These are phyloP conservation scores for Ridgeia piscesae DNA, from an alignment of 1,140 invertebrate genomes.

Conservation along the genomic window DNA sequence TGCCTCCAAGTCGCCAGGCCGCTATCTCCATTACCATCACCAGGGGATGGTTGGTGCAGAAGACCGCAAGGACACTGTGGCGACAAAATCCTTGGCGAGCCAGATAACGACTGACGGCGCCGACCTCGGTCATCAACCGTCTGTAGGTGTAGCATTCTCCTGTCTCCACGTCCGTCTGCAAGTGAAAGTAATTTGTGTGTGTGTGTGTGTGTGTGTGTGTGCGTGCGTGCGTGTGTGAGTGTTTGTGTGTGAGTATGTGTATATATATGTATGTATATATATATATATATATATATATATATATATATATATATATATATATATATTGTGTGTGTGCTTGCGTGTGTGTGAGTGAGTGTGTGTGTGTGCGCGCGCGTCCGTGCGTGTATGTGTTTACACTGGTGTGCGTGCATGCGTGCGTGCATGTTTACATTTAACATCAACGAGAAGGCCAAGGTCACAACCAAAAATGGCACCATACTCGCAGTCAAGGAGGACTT, in stretches of 20 bases:
- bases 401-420: too few species aligned
- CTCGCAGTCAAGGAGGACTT: too few species aligned
- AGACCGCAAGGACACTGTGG: background rate
- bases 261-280: too few species aligned
- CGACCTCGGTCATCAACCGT: background rate
- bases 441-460: too few species aligned
- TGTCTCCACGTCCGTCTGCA: background rate
- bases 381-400: too few species aligned
- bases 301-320: too few species aligned
- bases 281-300: too few species aligned
- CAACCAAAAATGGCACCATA: too few species aligned
- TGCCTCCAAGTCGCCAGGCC: slow-evolving; percentile 4
- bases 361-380: too few species aligned
- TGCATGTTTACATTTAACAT: too few species aligned
- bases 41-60: background rate
- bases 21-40: background rate
- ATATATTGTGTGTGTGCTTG: too few species aligned
- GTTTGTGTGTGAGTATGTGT: background rate
- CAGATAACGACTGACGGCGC: background rate
- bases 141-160: background rate
- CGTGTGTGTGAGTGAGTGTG: too few species aligned
- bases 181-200: background rate
- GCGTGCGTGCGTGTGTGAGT: background rate
- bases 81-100: background rate
- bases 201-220: background rate